Base-by-base conservation (phyloP, 2,888 invertebrate genomes). In the Pristionchus arcanus region DNA sequence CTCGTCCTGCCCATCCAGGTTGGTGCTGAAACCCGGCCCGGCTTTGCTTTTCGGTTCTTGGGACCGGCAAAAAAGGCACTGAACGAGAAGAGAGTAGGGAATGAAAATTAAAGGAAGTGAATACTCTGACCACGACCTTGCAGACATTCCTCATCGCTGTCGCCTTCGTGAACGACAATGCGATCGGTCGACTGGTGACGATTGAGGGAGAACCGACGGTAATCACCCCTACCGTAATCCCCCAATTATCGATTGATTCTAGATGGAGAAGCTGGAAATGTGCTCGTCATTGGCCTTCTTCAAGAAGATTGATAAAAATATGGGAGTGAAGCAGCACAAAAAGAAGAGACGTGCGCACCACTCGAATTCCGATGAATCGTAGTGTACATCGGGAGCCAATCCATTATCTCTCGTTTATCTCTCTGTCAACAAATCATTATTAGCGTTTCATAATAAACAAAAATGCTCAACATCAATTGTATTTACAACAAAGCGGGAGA, bases 351-450 rank as follows among this genome's bases (percentile, higher is more conserved):
- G 21, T 34, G 34, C 15, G 0, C 42, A 49, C 15, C 15, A 34
- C 2, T 19, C 71, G 71, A 71, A 34, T 34, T 31, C 31, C 3
- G 71, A 71, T 34, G 71, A 71, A 71, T 71, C 31, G 21, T 34
- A 15, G 19, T 16, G 59, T 59, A 19, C 3, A 66, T 66, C 28
- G n/a, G 4, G n/a, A 81, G 13, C 49, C 13, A 53, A 53, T 49
- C 74, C 37, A 49, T 49, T 42, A 81, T 81, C 49, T 77, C 37
- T 53, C 81, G 37, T 81, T 81, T 81, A 81, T 81, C 81, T 81
- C 81, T 81, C 81, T 53, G 49, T 81, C 81, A 81, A 81, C 81
- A 81, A 81, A 81, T 81, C 81, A 81, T 42, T 77, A 77, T 81
- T 49, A 81, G n/a, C 81, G 25, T 49, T 25, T 53, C 81, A 81